These are phyloP conservation scores for Calliopum simillimum DNA, from an alignment of 2,888 invertebrate genomes.

Conservation along the genomic window DNA sequence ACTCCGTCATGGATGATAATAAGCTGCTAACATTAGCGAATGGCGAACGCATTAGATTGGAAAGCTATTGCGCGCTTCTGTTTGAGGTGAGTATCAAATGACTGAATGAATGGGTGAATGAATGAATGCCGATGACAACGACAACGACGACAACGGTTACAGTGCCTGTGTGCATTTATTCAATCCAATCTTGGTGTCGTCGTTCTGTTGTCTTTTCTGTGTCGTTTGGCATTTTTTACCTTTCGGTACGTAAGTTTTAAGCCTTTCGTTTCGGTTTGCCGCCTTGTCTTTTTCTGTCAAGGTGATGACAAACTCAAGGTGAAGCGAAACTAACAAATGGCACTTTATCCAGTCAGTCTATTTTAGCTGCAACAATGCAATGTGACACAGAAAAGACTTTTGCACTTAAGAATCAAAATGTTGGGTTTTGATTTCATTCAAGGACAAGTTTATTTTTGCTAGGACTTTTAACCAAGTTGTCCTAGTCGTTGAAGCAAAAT, in stretches of 20 bases:
- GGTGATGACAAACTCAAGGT: not conserved
- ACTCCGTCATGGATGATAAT: conserved; percentile 97
- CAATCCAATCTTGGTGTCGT: too few species aligned
- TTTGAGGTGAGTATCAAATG: conserved; percentile 75
- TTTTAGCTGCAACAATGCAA: not conserved
- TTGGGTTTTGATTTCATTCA: too few species aligned
- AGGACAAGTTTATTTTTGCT: too few species aligned
- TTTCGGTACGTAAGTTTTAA: too few species aligned
- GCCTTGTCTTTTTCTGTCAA: too few species aligned
- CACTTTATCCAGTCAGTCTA: conserved; percentile 15
- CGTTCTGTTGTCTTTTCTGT: too few species aligned
- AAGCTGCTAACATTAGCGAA: conserved; percentile 89
- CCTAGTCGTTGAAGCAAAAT: too few species aligned
- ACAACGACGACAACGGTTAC: not conserved
- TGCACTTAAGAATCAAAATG: too few species aligned
- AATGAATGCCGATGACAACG: not conserved
- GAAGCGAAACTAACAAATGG: conserved; percentile 6
- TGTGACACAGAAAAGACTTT: not conserved
- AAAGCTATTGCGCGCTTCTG: conserved; percentile 83
- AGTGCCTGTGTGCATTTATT: too few species aligned
- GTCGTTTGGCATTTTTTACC: too few species aligned
- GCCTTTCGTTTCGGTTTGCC: too few species aligned
- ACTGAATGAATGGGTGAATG: not conserved
- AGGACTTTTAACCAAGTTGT: too few species aligned
- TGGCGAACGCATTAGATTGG: conserved; percentile 87